Evolutionary conservation across 53 echinoderm and acorn worm genomes (phyloP).

Genomic region (Henricia sp.): DNA sequence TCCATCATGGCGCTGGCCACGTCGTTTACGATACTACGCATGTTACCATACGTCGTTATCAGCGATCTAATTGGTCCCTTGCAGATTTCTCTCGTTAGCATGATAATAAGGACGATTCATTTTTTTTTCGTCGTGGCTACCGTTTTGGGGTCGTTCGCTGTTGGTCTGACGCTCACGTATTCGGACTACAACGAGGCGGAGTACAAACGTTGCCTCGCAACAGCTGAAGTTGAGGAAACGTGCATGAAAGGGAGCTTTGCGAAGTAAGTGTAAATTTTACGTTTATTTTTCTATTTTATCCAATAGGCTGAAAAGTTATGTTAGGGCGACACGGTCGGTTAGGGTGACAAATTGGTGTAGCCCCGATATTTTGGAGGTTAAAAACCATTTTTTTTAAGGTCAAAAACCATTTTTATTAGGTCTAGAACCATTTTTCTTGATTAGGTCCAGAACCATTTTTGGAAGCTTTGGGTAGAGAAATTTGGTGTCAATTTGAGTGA

Average conservation of each 20-base stretch:
- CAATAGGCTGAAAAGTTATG: too few species aligned
- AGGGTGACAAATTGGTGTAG: too few species aligned
- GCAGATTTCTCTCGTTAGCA: slow-evolving; percentile 85
- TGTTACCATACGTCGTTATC: slow-evolving; percentile 79
- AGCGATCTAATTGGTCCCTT: slow-evolving; percentile 88
- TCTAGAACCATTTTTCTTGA: too few species aligned
- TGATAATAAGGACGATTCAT: slow-evolving; percentile 76
- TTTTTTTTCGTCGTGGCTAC: slow-evolving; percentile 81
- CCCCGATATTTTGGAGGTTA: too few species aligned
- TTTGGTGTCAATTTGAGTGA: too few species aligned
- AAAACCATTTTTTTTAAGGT: too few species aligned
- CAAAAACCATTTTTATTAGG: too few species aligned
- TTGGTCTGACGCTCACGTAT: slow-evolving; percentile 77
- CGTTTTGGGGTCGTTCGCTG: slow-evolving; percentile 78
- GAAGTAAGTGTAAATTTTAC: slow-evolving; percentile 49
- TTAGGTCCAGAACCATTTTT: too few species aligned
- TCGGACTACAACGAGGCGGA: slow-evolving; percentile 45
- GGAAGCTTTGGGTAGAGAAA: too few species aligned
- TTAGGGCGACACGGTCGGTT: too few species aligned
- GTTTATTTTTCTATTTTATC: too few species aligned
- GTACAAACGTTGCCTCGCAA: neutral
- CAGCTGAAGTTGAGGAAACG: slow-evolving; percentile 1
- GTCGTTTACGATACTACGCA: slow-evolving; percentile 71
- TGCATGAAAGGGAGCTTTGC: slow-evolving; percentile 40
- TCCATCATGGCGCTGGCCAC: slow-evolving; percentile 73